phyloP scores from a whole-genome alignment of 2,113 vertebrate genomes.

The Oenanthe oenanthe region DNA sequence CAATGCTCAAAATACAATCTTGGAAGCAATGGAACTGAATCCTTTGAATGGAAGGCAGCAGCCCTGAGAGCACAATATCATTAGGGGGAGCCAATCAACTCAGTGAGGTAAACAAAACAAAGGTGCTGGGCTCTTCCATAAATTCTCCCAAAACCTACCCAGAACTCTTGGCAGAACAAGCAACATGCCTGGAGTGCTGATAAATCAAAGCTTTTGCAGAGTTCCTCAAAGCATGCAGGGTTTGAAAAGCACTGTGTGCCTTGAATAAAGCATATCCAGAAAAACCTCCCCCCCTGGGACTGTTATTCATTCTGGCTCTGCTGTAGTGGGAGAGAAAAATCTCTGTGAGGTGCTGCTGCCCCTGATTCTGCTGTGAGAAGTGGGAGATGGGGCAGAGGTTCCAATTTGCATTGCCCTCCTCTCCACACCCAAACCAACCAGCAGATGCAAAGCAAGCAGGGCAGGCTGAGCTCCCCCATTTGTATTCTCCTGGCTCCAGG shows the following conservation, averaged over 20 bases:
- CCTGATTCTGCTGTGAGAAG: accelerated
- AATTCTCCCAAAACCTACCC: not conserved
- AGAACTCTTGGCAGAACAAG: not conserved
- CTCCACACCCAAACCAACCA: not conserved
- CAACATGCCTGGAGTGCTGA: not conserved
- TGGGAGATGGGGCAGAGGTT: not conserved
- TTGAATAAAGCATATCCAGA: not conserved
- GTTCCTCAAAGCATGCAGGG: accelerated
- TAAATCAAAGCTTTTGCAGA: not conserved
- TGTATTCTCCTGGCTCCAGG: not conserved
- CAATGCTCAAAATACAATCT: not conserved
- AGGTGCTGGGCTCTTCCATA: not conserved
- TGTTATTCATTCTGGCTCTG: not conserved
- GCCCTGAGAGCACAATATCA: not conserved
- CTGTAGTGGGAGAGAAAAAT: not conserved
- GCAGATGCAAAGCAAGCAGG: not conserved
- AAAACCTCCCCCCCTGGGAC: not conserved
- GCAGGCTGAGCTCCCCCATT: not conserved
- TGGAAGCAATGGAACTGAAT: not conserved
- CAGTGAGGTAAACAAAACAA: not conserved
- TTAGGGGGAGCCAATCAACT: not conserved
- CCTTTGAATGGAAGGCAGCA: not conserved
- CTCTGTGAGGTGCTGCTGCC: not conserved
- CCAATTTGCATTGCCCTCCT: not conserved
- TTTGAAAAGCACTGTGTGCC: not conserved